A percentile compares a stretch with the other conserved stretches of the same genome.
phyloP scores from a whole-genome alignment of 2,113 vertebrate genomes.

The Apaloderma vittatum region DNA sequence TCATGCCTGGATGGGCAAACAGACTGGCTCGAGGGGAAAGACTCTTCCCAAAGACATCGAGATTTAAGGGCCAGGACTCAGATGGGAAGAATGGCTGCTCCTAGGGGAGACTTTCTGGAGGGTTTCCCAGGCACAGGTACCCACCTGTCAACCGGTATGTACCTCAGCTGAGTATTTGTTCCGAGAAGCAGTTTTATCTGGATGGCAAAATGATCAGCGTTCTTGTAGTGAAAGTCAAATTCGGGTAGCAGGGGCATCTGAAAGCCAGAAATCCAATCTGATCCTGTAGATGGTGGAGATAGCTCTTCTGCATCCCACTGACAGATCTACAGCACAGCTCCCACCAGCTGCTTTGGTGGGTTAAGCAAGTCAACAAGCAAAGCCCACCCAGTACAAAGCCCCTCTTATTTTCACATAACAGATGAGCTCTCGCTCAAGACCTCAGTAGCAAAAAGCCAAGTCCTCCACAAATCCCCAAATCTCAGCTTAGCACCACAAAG shows the following conservation, averaged over 20 bases:
- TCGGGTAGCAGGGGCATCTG: background rate
- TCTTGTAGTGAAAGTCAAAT: background rate
- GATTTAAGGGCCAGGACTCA: background rate
- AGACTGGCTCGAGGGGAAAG: background rate
- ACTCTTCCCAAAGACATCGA: background rate
- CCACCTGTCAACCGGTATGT: fast-evolving
- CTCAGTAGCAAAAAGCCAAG: background rate
- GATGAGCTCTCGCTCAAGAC: background rate
- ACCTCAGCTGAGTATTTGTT: background rate
- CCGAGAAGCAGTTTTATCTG: background rate
- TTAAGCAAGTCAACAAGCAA: background rate
- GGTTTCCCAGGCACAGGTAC: background rate
- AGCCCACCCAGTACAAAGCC: background rate
- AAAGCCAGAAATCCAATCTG: background rate
- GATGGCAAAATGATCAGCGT: background rate
- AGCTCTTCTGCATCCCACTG: background rate
- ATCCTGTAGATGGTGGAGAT: background rate
- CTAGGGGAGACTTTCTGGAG: background rate
- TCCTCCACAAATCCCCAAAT: background rate
- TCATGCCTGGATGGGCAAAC: background rate
- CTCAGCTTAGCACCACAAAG: background rate
- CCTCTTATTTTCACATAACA: background rate
- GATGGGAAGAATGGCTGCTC: background rate
- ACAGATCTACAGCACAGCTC: background rate
- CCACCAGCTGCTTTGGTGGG: background rate